phyloP scores from a whole-genome alignment of 2,113 vertebrate species.

The Catharus fuscescens region DNA sequence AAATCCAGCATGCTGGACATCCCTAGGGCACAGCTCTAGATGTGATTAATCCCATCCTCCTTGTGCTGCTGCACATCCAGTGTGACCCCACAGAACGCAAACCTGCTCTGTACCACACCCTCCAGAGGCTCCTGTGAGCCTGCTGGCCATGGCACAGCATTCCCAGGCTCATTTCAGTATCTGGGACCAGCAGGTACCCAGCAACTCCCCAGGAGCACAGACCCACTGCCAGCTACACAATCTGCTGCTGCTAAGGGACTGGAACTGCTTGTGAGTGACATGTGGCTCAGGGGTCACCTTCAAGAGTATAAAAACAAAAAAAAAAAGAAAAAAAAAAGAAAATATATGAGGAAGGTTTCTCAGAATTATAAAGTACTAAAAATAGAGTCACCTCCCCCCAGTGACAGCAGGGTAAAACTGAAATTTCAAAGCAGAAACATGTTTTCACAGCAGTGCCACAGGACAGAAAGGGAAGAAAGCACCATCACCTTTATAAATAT shows the following conservation, averaged over 20 bases:
- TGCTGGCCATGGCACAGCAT: not conserved
- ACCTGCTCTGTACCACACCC: rapidly evolving
- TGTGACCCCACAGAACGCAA: rapidly evolving
- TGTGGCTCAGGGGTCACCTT: not conserved
- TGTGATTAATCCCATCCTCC: not conserved
- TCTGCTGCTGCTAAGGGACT: not conserved
- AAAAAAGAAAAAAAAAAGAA: not conserved
- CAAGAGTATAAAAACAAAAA: not conserved
- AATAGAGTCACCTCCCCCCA: not conserved
- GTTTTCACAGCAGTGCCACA: not conserved
- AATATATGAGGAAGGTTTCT: not conserved
- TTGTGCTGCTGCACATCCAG: not conserved
- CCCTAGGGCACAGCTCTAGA: not conserved
- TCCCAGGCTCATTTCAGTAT: not conserved
- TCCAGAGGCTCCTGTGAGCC: not conserved
- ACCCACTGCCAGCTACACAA: rapidly evolving
- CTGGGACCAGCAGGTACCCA: not conserved
- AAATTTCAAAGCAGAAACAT: not conserved
- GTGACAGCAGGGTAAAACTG: not conserved
- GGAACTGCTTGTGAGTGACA: not conserved
- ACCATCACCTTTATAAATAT: not conserved
- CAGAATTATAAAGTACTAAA: not conserved
- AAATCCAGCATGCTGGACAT: not conserved
- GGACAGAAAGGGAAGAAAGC: not conserved
- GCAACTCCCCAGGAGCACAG: not conserved